Evolutionary conservation across 2,113 vertebrate genomes (phyloP).

Genomic region (Phocoena sinus): DNA sequence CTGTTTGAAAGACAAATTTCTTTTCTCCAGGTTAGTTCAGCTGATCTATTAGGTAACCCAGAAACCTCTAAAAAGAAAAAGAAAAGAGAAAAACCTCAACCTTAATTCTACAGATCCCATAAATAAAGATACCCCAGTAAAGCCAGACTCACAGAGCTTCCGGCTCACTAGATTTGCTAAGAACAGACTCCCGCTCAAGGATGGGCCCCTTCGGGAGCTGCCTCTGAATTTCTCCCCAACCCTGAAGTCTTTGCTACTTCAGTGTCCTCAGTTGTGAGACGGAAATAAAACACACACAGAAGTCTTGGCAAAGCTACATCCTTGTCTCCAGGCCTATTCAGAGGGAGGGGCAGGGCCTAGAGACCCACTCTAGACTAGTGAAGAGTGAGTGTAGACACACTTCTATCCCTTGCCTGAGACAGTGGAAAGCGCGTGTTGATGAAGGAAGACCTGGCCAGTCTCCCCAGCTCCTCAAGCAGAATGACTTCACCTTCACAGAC

Average conservation of each 20-base stretch:
- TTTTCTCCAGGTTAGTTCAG: background rate
- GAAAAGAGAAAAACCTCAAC: background rate
- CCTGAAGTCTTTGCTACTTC: background rate
- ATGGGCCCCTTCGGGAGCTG: background rate
- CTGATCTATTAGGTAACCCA: background rate
- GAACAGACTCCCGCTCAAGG: background rate
- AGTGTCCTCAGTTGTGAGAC: background rate
- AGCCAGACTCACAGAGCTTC: background rate
- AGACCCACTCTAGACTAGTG: background rate
- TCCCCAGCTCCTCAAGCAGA: too few relatives aligned
- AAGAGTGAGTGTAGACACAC: background rate
- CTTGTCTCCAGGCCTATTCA: background rate
- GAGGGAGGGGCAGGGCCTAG: background rate
- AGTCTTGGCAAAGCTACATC: background rate
- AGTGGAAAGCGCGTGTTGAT: too few relatives aligned
- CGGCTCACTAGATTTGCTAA: background rate
- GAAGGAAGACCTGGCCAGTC: background rate
- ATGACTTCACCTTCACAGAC: rapidly evolving
- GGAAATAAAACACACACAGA: background rate
- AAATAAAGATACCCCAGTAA: background rate
- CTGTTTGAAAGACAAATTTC: background rate
- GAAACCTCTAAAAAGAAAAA: background rate
- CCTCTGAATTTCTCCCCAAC: background rate
- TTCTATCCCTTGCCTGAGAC: background rate
- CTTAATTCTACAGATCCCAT: background rate